A percentile compares a stretch with the other conserved stretches of the same genome.
Evolutionary conservation across 2,113 vertebrate genomes (phyloP).

Genomic region (Oreamnos americanus): DNA sequence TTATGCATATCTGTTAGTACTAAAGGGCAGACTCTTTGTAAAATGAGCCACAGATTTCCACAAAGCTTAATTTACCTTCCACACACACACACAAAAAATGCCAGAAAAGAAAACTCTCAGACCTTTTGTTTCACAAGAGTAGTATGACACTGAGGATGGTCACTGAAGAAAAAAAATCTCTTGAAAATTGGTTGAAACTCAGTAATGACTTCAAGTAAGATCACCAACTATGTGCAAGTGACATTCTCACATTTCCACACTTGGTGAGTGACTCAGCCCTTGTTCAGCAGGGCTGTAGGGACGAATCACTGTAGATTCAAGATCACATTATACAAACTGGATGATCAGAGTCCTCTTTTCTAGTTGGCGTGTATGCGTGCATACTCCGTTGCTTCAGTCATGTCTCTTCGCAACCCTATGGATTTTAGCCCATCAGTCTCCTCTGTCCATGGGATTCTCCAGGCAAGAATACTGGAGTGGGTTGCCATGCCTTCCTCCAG

Average conservation of each 20-base stretch:
- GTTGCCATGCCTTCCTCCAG: neutral
- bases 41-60: neutral
- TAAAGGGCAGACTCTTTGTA: neutral
- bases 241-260: neutral
- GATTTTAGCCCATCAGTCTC: neutral
- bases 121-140: neutral
- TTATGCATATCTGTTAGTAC: neutral
- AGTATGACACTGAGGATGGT: neutral
- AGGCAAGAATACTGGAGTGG: neutral
- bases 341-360: neutral
- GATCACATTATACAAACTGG: neutral
- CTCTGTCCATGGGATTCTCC: neutral
- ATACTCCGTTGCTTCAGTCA: neutral
- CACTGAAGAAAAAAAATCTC: neutral
- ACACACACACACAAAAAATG: too few relatives aligned
- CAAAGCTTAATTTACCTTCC: neutral
- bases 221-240: neutral
- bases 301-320: neutral
- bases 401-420: neutral
- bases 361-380: neutral
- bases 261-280: neutral
- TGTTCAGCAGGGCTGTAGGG: neutral
- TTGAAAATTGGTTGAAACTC: neutral
- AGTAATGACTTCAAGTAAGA: neutral
- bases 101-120: neutral